Conservation (phyloP, 1,140 invertebrate genomes). For the Heliconius nattereri region DNA sequence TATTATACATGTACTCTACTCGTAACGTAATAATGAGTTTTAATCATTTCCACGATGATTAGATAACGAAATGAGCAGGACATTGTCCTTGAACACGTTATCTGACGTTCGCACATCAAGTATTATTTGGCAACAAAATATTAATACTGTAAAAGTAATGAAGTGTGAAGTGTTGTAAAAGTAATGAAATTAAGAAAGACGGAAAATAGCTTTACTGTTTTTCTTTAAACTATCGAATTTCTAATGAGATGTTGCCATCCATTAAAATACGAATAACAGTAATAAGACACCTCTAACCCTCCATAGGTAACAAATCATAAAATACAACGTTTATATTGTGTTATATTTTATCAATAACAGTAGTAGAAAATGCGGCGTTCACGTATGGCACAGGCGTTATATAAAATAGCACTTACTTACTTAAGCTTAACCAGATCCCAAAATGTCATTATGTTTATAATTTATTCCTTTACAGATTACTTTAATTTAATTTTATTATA, state of each 20-base stretch:
- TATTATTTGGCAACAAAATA: neutral
- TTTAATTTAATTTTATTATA: neutral
- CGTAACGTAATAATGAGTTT: neutral
- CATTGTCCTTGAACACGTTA: conserved; percentile 1
- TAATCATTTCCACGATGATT: neutral
- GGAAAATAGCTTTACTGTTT: neutral
- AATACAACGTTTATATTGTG: neutral
- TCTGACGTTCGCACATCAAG: neutral
- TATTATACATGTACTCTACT: neutral
- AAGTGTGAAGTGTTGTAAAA: neutral
- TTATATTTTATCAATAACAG: neutral
- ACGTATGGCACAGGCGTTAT: neutral
- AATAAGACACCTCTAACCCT: too few species aligned
- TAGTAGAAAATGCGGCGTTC: neutral
- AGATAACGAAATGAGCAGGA: neutral
- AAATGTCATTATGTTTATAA: neutral
- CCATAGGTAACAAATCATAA: too few species aligned
- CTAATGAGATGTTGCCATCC: too few species aligned
- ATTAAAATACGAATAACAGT: too few species aligned
- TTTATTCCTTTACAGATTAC: neutral
- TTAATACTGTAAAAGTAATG: neutral
- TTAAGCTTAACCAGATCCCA: too few species aligned
- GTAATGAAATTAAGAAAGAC: neutral
- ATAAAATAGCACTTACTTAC: too few species aligned
- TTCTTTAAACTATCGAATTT: too few species aligned